Evolutionary conservation across 2,113 vertebrate genomes (phyloP).

Genomic region (Muntiacus reevesi): DNA sequence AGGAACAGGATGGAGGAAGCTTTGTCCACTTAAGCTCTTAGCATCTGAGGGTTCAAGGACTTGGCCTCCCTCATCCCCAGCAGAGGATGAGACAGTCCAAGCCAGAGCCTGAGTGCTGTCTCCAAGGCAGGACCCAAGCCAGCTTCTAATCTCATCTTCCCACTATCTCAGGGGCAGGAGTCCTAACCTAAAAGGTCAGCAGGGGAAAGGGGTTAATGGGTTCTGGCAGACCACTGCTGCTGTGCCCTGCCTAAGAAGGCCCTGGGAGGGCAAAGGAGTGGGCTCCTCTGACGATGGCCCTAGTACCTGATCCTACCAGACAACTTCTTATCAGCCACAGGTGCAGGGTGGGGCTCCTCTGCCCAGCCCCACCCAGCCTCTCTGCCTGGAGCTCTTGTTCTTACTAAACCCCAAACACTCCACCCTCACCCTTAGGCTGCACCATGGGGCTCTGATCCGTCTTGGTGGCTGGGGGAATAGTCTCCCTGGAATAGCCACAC

Average conservation of each 20-base stretch:
- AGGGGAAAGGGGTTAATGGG: not conserved
- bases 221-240: not conserved
- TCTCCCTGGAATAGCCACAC: not conserved
- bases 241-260: not conserved
- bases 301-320: not conserved
- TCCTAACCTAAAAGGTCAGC: not conserved
- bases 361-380: not conserved
- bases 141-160: not conserved
- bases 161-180: not conserved
- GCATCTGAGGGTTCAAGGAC: not conserved
- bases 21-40: not conserved
- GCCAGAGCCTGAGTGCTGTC: not conserved
- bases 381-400: not conserved
- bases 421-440: not conserved
- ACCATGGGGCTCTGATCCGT: not conserved
- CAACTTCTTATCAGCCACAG: not conserved
- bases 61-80: too few species aligned
- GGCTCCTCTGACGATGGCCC: not conserved
- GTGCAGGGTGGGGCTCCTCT: not conserved
- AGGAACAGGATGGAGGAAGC: not conserved
- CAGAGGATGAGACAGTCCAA: not conserved
- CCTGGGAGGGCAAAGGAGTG: not conserved
- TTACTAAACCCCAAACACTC: constrained; percentile 3
- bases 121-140: not conserved
- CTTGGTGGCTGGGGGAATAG: not conserved